Conservation (phyloP, 2,797 vertebrate genomes). For the Todus mexicanus region DNA sequence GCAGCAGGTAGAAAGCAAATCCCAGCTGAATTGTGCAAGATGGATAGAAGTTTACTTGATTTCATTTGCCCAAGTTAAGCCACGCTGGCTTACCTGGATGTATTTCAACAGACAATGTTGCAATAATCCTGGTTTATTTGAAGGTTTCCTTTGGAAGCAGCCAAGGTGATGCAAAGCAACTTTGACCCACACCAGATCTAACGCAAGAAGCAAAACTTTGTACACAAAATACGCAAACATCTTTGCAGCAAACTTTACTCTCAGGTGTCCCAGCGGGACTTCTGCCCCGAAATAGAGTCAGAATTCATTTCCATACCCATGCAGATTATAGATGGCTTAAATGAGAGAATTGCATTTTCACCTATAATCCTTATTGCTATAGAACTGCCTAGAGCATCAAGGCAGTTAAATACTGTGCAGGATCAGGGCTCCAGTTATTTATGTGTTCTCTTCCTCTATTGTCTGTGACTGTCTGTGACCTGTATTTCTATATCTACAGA, state of each 20-base stretch:
- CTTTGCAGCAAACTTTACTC: not conserved
- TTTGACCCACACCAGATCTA: not conserved
- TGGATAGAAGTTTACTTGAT: not conserved
- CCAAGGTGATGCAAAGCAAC: not conserved
- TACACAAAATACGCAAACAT: not conserved
- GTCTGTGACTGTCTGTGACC: not conserved
- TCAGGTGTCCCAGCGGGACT: not conserved
- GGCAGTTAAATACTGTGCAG: not conserved
- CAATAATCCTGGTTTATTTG: not conserved
- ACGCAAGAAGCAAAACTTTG: not conserved
- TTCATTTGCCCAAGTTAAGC: not conserved
- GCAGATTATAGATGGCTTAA: not conserved
- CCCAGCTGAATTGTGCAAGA: not conserved
- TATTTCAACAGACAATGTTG: slow-evolving; percentile 8
- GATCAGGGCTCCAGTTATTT: not conserved
- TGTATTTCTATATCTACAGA: not conserved
- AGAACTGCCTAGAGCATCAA: not conserved
- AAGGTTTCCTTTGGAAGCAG: not conserved
- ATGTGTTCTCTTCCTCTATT: not conserved
- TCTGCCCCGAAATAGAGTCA: not conserved
- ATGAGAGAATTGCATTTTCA: not conserved
- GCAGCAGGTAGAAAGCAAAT: slow-evolving; percentile 1
- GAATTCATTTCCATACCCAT: not conserved
- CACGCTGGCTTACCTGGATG: not conserved
- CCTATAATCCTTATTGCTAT: not conserved